Evolutionary conservation across 1,140 invertebrate species (phyloP).

Genomic region (Zophobas morio): DNA sequence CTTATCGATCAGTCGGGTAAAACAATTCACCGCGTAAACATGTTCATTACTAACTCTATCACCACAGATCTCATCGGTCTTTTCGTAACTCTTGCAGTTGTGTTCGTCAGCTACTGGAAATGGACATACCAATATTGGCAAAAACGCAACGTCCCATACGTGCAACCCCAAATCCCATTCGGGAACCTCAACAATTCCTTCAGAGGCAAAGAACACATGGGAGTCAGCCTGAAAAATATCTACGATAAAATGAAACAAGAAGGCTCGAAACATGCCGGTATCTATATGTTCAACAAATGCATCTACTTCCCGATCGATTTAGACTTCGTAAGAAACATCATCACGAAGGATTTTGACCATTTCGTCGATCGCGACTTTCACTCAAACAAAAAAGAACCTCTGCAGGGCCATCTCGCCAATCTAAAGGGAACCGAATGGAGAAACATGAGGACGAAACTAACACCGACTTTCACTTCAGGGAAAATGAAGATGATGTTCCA

Average conservation of each 20-base stretch:
- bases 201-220: slow-evolving; percentile 12
- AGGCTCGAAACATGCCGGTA: slow-evolving; percentile 8
- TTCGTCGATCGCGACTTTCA: slow-evolving; percentile 69
- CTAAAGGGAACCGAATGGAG: slow-evolving; percentile 68
- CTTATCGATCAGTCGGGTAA: too few relatives aligned
- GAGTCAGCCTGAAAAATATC: slow-evolving; percentile 9
- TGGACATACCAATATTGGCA: slow-evolving; percentile 61
- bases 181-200: slow-evolving; percentile 37
- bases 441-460: slow-evolving; percentile 65
- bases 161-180: slow-evolving; percentile 52
- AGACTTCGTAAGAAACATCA: slow-evolving; percentile 67
- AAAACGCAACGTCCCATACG: slow-evolving; percentile 54
- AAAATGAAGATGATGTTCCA: slow-evolving; percentile 68
- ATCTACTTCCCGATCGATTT: slow-evolving; percentile 65
- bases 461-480: slow-evolving; percentile 22
- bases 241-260: slow-evolving; percentile 20
- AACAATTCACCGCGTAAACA: not conserved
- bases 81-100: not conserved
- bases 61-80: not conserved
- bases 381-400: slow-evolving; percentile 68
- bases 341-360: slow-evolving; percentile 68
- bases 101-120: slow-evolving; percentile 53
- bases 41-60: not conserved
- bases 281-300: slow-evolving; percentile 28
- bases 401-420: slow-evolving; percentile 66